Evolutionary conservation across 2,888 invertebrate species (phyloP), one percentile per base, ranked within the genome.

Genomic region (Phyto melanocephala): DNA sequence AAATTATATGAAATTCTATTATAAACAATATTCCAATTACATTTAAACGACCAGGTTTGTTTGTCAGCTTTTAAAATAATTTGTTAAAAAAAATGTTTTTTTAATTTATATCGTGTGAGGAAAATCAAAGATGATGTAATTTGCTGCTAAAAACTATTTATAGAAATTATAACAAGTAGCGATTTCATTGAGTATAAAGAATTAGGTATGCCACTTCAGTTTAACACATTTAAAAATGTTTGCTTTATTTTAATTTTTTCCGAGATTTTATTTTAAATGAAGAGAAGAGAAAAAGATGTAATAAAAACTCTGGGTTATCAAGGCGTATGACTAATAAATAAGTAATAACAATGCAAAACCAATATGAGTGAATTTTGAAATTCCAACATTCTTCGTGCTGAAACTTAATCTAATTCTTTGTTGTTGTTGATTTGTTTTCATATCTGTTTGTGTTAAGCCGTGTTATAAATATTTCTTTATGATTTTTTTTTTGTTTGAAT

Each of bases 261-360:
- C n/a, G n/a, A n/a, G n/a, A n/a, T n/a, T n/a, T n/a, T n/a, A n/a
- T n/a, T n/a, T n/a, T n/a, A n/a, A n/a, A n/a, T n/a, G n/a, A n/a
- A n/a, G n/a, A n/a, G n/a, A n/a, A n/a, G n/a, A n/a, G n/a, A n/a
- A n/a, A n/a, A n/a, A n/a, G n/a, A n/a, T 28, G 28, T 33, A 2
- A 40, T 7, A 45, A 67, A 13, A 20, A 60, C 80, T 65, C 45
- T 75, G 45, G 80, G 71, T 78, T 83, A 71, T 80, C 70, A 74
- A 80, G 83, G 72, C 80, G 52, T 52, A 79, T 74, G 76, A 71
- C 52, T 67, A 56, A 76, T 35, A 56, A 22, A 28, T 54, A 56
- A 65, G 54, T 65, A 28, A 28, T 28, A 28, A 5, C 3, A 28
- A 28, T 28, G 28, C n/a, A n/a, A n/a, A n/a, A n/a, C n/a, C n/a